Conservation (phyloP, 2,113 vertebrate genomes). For the Rhinogobius similis region DNA sequence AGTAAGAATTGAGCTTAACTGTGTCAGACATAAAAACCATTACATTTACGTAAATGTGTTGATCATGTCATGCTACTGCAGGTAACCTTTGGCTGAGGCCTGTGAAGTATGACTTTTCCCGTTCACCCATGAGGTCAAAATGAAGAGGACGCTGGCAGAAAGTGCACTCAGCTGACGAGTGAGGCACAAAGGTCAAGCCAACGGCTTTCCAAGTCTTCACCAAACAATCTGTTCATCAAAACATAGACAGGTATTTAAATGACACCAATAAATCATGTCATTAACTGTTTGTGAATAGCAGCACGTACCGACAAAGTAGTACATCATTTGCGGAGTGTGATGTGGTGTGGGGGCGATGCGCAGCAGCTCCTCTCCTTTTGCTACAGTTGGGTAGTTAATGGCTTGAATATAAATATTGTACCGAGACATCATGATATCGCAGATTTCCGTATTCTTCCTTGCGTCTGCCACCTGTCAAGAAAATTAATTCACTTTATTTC, state of each 20-base stretch:
- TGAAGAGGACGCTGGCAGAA: conserved; percentile 90
- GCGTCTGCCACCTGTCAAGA: conserved; percentile 84
- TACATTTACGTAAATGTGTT: not conserved
- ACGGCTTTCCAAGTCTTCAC: conserved; percentile 84
- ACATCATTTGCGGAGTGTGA: conserved; percentile 93
- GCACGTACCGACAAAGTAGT: conserved; percentile 85
- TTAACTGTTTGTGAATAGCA: not conserved
- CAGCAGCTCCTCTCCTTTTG: conserved; percentile 89
- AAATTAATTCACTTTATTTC: not conserved
- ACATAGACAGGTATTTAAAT: not conserved
- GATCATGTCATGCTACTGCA: conserved; percentile 77
- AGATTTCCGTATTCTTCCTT: conserved; percentile 88
- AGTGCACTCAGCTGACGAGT: conserved; percentile 87
- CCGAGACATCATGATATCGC: conserved; percentile 87
- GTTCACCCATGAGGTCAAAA: conserved; percentile 89
- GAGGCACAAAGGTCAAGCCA: conserved; percentile 83
- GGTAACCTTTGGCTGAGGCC: conserved; percentile 87
- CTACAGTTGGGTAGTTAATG: conserved; percentile 90
- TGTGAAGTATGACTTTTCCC: conserved; percentile 87
- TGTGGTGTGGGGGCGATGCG: conserved; percentile 90
- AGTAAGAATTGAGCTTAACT: no score
- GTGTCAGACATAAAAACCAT: no score
- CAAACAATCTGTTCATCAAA: conserved; percentile 81
- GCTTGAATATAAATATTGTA: conserved; percentile 92
- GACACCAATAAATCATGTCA: not conserved